Conservation (phyloP, 2,888 invertebrate species). For the Papilio gigon region DNA sequence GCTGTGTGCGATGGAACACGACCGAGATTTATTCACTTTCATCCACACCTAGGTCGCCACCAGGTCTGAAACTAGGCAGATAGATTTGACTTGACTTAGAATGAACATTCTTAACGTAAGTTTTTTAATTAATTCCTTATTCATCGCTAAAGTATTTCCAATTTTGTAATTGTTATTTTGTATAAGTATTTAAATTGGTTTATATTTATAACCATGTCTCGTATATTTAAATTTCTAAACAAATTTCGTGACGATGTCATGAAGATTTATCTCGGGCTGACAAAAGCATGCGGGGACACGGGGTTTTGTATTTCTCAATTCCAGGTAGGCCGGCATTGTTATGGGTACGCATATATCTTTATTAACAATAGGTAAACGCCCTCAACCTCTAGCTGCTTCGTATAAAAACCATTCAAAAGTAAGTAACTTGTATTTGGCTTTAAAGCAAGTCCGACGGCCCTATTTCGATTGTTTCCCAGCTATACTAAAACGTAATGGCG, state of each 20-base stretch:
- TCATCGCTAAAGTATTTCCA: too few species aligned
- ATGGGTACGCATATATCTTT: neutral
- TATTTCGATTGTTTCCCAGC: neutral
- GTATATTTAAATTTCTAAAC: too few species aligned
- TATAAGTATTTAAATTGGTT: too few species aligned
- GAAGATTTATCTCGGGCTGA: neutral
- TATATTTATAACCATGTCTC: too few species aligned
- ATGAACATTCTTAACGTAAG: neutral
- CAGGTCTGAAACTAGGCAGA: neutral
- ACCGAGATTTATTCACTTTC: too few species aligned
- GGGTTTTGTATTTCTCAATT: constrained; percentile 7
- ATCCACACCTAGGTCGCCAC: neutral
- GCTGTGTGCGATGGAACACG: neutral
- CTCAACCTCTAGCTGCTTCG: neutral
- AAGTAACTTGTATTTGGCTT: neutral
- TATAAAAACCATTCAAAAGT: neutral
- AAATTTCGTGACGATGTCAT: neutral
- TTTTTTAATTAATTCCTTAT: too few species aligned
- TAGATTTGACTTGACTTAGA: too few species aligned
- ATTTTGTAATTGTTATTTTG: too few species aligned
- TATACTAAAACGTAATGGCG: neutral
- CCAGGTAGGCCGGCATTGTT: constrained; percentile 16
- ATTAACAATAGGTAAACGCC: constrained; percentile 13
- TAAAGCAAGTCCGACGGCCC: constrained; percentile 20
- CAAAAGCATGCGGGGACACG: neutral